Evolutionary conservation across 2,888 invertebrate species (phyloP).

Genomic region (Andrena fulva): DNA sequence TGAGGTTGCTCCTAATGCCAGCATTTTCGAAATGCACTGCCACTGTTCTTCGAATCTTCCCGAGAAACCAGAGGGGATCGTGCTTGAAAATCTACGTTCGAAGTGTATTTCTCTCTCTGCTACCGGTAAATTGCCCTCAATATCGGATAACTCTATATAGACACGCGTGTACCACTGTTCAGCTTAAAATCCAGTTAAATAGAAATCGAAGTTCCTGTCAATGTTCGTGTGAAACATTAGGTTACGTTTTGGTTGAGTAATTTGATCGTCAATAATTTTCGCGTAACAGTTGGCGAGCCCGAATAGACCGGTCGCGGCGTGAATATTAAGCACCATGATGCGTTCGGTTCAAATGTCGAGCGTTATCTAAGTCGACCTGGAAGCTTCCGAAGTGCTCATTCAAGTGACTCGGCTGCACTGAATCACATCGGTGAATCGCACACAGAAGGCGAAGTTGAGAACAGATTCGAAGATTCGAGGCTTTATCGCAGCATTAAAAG

Average conservation of each 20-base stretch:
- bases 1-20: slow-evolving; percentile 32
- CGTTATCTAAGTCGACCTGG: slow-evolving; percentile 46
- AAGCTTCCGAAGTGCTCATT: slow-evolving; percentile 39
- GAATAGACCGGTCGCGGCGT: background rate
- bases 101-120: background rate
- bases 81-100: background rate
- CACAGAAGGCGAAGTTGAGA: slow-evolving; percentile 49
- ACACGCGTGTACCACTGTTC: background rate
- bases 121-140: background rate
- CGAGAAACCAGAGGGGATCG: slow-evolving; percentile 7
- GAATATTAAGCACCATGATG: slow-evolving; percentile 54
- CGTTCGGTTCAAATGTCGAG: slow-evolving; percentile 32
- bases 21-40: slow-evolving; percentile 32
- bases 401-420: slow-evolving; percentile 46
- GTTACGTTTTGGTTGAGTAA: slow-evolving; percentile 1
- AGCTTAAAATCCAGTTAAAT: slow-evolving; percentile 15
- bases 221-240: background rate
- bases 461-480: slow-evolving; percentile 48
- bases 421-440: slow-evolving; percentile 44
- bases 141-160: background rate
- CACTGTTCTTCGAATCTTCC: slow-evolving; percentile 4
- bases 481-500: slow-evolving; percentile 64
- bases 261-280: slow-evolving; percentile 29
- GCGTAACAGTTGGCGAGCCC: background rate
- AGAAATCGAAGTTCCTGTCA: slow-evolving; percentile 3